Conservation (phyloP, 2,797 vertebrate genomes). For the Onychomys leucogaster region DNA sequence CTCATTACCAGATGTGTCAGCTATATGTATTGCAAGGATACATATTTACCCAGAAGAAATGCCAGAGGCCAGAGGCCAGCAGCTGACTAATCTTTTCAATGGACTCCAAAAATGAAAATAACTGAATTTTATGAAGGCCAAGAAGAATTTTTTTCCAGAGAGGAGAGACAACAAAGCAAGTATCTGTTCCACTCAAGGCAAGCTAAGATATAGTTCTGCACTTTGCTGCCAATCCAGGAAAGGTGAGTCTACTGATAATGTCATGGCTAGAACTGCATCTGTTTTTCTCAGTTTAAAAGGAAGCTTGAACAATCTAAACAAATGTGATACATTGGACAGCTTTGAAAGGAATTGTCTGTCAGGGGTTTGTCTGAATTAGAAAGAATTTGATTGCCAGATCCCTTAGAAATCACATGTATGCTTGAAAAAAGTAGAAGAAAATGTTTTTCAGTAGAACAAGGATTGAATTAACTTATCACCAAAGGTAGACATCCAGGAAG, state of each 20-base stretch:
- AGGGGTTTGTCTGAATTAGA: slow-evolving; percentile 50
- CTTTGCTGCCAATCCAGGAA: neutral
- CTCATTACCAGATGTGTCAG: slow-evolving; percentile 89
- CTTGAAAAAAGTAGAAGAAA: slow-evolving; percentile 25
- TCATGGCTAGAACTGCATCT: slow-evolving; percentile 54
- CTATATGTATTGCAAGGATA: slow-evolving; percentile 88
- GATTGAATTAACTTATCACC: neutral
- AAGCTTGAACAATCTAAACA: neutral
- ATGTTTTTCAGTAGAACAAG: slow-evolving; percentile 67
- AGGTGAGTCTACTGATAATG: neutral
- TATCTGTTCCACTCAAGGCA: neutral
- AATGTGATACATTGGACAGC: neutral
- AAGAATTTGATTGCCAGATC: slow-evolving; percentile 46
- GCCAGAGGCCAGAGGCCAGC: slow-evolving; percentile 42
- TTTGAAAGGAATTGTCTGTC: neutral
- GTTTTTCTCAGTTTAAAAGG: slow-evolving; percentile 41
- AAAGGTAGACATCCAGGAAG: neutral
- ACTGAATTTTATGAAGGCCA: neutral
- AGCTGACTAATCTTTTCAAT: neutral
- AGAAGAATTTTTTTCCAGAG: neutral
- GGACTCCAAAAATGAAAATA: neutral
- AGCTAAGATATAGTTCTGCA: neutral
- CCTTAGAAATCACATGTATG: neutral
- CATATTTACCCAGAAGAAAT: slow-evolving; percentile 79
- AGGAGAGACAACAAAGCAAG: slow-evolving; percentile 19